Percentiles rank a stretch among this genome's conserved stretches.
Conservation (phyloP, 1,140 invertebrate species). For the Drosophila sechellia region DNA sequence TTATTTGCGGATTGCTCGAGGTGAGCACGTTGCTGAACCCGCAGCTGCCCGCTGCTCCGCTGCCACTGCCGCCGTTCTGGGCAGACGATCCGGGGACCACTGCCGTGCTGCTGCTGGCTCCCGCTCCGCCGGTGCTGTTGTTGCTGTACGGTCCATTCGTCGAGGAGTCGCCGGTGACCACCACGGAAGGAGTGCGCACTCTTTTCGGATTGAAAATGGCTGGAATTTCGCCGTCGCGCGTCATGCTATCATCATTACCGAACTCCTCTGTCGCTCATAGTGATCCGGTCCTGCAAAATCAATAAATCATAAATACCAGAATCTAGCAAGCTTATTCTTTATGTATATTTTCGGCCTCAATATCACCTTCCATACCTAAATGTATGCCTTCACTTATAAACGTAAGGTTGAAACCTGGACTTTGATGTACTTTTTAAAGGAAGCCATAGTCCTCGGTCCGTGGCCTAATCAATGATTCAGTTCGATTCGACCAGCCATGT, state of each 20-base stretch:
- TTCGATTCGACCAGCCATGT: conserved; percentile 25
- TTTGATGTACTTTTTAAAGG: conserved; percentile 1
- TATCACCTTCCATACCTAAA: background rate
- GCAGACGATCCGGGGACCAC: conserved; percentile 8
- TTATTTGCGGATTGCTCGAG: conserved; percentile 84
- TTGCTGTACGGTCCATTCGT: conserved; percentile 85
- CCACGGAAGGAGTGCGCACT: conserved; percentile 89
- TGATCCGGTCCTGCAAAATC: conserved; percentile 23
- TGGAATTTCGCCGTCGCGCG: conserved; percentile 88
- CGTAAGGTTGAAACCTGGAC: too few relatives aligned
- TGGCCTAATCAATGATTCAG: conserved; percentile 42
- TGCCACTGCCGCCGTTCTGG: conserved; percentile 24
- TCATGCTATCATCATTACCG: conserved; percentile 72
- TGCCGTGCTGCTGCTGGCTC: conserved; percentile 43
- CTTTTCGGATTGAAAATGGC: conserved; percentile 91
- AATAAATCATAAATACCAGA: background rate
- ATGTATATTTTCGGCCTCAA: background rate
- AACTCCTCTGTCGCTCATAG: conserved; percentile 56
- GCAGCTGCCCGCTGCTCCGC: conserved; percentile 45
- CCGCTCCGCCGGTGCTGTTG: conserved; percentile 35
- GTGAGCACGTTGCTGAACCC: conserved; percentile 84
- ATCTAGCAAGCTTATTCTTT: background rate
- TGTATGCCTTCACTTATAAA: background rate
- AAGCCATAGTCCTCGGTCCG: background rate
- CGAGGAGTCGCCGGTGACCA: conserved; percentile 88